Evolutionary conservation across 2,113 vertebrate genomes (phyloP), one percentile per base, ranked within the genome.

Genomic region (Archocentrus centrarchus): DNA sequence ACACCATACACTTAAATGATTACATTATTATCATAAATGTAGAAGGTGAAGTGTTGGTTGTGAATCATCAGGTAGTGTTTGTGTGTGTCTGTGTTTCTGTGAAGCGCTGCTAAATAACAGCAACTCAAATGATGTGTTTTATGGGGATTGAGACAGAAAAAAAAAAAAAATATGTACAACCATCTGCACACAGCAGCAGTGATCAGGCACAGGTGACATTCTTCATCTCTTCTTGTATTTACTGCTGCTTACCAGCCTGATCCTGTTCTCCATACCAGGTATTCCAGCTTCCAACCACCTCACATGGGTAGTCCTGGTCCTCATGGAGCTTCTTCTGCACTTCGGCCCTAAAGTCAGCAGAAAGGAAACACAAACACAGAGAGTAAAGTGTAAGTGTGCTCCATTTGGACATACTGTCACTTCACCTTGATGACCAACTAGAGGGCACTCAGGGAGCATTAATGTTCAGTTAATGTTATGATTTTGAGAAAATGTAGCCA

Each of bases 251-350:
- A 99, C 98, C 98, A 84, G 98, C 97, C 92, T 99, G 98, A 93
- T 99, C 98, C 92, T 99, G 98, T 35, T 99, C 97, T 32, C 98
- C 98, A 0, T 99, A 99, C 98, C 97, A 99, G 0, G 97, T 99
- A 75, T 98, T 99, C 98, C 98, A 99, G 95, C 98, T 99, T 32
- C 98, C 98, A 30, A 98, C 96, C 13, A 99, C 94, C 20, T 98
- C 97, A 75, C 98, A 99, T 1, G 97, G 98, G 66, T 97, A 99
- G 82, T 97, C 97, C 0, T 94, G 79, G 22, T 98, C 97, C 0
- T 80, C 89, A 81, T 99, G 97, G 37, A 99, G 97, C 78, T 96
- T 96, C 73, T 95, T 97, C 57, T 99, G 97, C 47, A 98, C 97
- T 79, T 97, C 96, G 17, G 96, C 97, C 80, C 98, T 99, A 76